phyloP scores from a whole-genome alignment of 1,140 invertebrate genomes.

The Scaptomyza graminum region DNA sequence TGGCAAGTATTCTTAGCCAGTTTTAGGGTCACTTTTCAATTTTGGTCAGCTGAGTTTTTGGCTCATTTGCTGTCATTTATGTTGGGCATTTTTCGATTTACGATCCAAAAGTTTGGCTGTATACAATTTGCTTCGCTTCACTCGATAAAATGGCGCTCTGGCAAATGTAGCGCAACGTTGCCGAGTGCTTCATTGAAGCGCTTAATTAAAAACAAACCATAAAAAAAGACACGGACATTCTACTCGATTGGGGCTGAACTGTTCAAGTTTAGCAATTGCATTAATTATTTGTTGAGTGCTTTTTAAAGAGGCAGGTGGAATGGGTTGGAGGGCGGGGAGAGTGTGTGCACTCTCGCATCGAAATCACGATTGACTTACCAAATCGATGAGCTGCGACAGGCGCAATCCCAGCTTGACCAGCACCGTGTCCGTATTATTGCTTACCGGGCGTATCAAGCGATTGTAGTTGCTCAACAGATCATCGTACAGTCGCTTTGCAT shows the following conservation, averaged over 20 bases:
- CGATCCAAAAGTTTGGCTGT: constrained; percentile 40
- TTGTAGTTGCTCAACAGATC: constrained; percentile 98
- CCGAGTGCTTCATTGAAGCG: constrained; percentile 40
- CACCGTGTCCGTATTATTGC: constrained; percentile 96
- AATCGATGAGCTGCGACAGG: constrained; percentile 97
- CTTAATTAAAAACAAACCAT: constrained; percentile 71
- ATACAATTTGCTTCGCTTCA: constrained; percentile 30
- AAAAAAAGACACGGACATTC: background rate
- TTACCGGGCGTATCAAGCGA: constrained; percentile 95
- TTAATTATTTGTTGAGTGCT: constrained; percentile 55
- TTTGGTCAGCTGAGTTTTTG: background rate
- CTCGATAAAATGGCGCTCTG: constrained; percentile 26
- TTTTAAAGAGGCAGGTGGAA: background rate
- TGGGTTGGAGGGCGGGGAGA: no score
- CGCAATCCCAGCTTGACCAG: constrained; percentile 95
- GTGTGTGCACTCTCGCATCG: background rate
- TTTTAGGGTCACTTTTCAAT: constrained; percentile 18
- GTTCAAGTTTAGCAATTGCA: constrained; percentile 45
- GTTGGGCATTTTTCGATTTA: constrained; percentile 56
- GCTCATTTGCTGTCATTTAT: constrained; percentile 60
- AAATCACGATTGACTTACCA: constrained; percentile 86
- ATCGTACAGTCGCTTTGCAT: constrained; percentile 96
- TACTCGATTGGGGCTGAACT: constrained; percentile 15
- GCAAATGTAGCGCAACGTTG: constrained; percentile 68
- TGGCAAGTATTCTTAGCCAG: background rate